Evolutionary conservation across 2,113 vertebrate species (phyloP).

Genomic region (Malurus elegans): DNA sequence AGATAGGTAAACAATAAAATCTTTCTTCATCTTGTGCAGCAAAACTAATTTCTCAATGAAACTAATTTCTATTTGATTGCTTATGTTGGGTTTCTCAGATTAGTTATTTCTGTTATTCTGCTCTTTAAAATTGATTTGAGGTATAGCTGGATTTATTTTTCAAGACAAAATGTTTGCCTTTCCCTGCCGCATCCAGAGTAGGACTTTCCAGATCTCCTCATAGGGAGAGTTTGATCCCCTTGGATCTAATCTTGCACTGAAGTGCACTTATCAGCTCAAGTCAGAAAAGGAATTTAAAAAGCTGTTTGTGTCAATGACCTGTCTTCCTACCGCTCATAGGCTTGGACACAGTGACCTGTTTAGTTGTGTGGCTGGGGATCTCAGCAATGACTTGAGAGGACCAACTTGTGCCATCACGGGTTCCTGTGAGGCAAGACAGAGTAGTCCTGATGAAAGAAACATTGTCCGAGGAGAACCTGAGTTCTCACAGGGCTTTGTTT

Average conservation of each 20-base stretch:
- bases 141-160: background rate
- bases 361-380: background rate
- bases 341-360: background rate
- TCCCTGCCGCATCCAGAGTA: background rate
- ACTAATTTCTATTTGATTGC: background rate
- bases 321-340: background rate
- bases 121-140: background rate
- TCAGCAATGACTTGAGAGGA: background rate
- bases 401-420: background rate
- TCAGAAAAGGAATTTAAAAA: background rate
- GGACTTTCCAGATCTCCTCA: background rate
- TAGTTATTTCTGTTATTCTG: background rate
- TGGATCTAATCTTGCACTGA: background rate
- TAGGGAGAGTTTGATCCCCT: background rate
- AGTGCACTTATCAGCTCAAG: background rate
- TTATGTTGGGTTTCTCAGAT: background rate
- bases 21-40: background rate
- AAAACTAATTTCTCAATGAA: background rate
- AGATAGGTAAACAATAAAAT: background rate
- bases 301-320: background rate
- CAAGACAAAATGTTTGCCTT: background rate
- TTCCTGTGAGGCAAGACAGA: background rate
- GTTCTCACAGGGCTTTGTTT: background rate
- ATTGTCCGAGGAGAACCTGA: background rate
- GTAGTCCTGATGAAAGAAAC: background rate